Evolutionary conservation across 2,113 vertebrate species (phyloP).

Genomic region (Xiphorhynchus elegans): DNA sequence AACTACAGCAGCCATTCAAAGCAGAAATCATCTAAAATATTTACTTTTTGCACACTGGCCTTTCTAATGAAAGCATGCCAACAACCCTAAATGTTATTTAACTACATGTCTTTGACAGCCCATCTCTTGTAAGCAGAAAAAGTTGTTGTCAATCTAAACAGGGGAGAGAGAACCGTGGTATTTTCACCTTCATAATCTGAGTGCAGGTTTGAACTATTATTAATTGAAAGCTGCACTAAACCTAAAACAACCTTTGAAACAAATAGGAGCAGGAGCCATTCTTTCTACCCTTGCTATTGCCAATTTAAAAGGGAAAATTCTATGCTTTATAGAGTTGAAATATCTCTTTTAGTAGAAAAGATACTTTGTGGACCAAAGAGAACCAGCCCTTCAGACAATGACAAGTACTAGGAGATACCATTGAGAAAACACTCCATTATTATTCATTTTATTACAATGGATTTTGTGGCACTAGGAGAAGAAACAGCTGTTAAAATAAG

Average conservation of each 20-base stretch:
- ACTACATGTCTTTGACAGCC: neutral
- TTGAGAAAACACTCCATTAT: neutral
- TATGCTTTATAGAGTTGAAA: neutral
- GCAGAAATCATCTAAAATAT: neutral
- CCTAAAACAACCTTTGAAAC: neutral
- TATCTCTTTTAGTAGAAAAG: neutral
- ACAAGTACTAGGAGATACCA: neutral
- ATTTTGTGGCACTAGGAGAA: neutral
- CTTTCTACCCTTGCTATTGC: neutral
- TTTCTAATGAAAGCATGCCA: neutral
- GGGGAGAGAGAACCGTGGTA: neutral
- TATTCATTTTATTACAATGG: neutral
- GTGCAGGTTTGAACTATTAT: neutral
- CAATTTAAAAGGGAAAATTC: neutral
- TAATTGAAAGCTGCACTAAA: neutral
- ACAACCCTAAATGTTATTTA: neutral
- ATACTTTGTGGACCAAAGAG: neutral
- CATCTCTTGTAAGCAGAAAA: neutral
- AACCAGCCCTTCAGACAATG: neutral
- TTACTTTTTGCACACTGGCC: neutral
- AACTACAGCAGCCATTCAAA: constrained; percentile 2
- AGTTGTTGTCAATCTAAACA: neutral
- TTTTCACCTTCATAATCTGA: neutral
- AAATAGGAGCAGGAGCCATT: neutral
- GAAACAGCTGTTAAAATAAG: neutral